A percentile compares a stretch with the other conserved stretches of the same genome.
These are phyloP conservation scores for Heliconius charithonia DNA, from an alignment of 2,888 invertebrate genomes.

Conservation along the genomic window DNA sequence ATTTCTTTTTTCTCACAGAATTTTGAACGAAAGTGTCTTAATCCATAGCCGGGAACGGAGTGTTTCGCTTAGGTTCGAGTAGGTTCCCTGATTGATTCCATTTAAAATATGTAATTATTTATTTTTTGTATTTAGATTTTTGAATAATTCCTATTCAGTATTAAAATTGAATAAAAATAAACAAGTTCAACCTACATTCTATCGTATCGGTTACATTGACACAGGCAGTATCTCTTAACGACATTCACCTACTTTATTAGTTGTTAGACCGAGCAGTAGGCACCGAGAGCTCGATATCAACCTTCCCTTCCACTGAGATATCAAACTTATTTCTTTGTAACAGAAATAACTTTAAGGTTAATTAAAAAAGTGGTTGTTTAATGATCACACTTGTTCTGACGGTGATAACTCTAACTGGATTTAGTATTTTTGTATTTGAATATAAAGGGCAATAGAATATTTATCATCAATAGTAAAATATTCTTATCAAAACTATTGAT, in stretches of 20 bases:
- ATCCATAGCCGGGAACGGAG: too few species aligned
- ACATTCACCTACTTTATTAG: conserved; percentile 25
- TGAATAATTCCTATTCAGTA: not conserved
- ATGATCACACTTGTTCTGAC: conserved; percentile 8
- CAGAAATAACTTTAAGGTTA: not conserved
- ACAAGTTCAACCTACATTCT: conserved; percentile 8
- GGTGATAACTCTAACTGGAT: not conserved
- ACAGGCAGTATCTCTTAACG: not conserved
- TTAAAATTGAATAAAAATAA: not conserved
- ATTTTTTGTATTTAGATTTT: not conserved
- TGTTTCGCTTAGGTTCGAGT: too few species aligned
- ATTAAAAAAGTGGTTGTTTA: not conserved
- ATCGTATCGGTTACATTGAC: conserved; percentile 18
- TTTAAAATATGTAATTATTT: not conserved
- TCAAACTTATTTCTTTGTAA: not conserved
- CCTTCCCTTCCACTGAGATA: not conserved
- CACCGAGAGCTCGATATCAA: not conserved
- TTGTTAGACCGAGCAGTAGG: not conserved
- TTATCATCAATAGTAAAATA: too few species aligned
- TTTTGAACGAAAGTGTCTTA: too few species aligned
- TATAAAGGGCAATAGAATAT: too few species aligned
- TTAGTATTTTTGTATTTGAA: too few species aligned
- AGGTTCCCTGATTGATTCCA: too few species aligned
- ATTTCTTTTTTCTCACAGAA: too few species aligned
- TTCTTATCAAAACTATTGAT: too few species aligned